Evolutionary conservation across 2,888 invertebrate genomes (phyloP), one percentile per base, ranked within the genome.

Genomic region (Mantis religiosa): DNA sequence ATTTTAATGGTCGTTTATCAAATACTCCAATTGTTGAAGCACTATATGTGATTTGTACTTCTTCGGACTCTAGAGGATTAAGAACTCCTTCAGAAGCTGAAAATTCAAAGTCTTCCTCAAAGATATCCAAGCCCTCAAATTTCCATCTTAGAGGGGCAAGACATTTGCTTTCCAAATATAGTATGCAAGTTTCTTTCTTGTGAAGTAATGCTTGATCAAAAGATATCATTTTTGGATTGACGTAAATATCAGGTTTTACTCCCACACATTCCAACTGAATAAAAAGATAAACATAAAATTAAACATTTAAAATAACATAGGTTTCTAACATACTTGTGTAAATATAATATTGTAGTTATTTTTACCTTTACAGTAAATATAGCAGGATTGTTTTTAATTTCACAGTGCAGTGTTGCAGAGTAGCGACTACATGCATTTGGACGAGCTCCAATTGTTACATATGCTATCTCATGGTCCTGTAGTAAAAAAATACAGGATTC

Each of bases 371-470:
- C 93, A 8, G 92, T 91, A 81, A 95, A 93, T 82, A 95, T 93
- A 91, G 94, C 93, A 0, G 96, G 95, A 92, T 96, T 96, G 91
- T 95, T 94, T 91, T 94, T 94, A 3, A 95, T 91, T 4, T 93
- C 92, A 2, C 94, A 89, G 3, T 93, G 90, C 25, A 94, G 89
- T 28, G 90, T 91, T 84, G 92, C 92, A 0, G 91, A 90, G 87
- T 92, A 91, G 2, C 88, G 89, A n/a, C 93, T 93, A 2, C 92
- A 88, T 88, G 91, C 91, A 1, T 89, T 91, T 0, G 93, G 93
- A 85, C 91, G 91, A 0, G 93, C 93, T 20, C 91, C 91, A 14
- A 94, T 88, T 12, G 90, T 89, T 7, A 94, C 27, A 14, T 90
- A 88, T 87, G 91, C 90, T 71, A 91, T 91, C 84, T 92, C 90